A percentile compares a stretch with the other conserved stretches of the same genome.
These are phyloP conservation scores for Tetraodon nigroviridis DNA, from an alignment of 2,113 vertebrate genomes.

Conservation along the genomic window DNA sequence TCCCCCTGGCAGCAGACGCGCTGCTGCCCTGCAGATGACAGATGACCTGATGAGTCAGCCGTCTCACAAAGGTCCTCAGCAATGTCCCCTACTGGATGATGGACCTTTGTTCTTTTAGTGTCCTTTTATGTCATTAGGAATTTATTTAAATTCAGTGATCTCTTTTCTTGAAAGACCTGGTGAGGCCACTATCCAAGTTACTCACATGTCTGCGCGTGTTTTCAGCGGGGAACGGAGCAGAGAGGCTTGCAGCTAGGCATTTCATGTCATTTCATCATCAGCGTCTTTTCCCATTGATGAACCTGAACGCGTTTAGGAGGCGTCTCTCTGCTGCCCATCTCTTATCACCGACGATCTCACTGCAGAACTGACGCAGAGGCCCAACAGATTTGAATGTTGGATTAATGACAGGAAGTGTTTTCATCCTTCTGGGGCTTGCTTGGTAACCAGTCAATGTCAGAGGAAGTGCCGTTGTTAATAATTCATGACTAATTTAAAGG, in stretches of 20 bases:
- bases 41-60: no score
- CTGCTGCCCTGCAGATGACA: no score
- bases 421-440: conserved; percentile 21
- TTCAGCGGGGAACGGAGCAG: conserved; percentile 36
- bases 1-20: no score
- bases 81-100: no score
- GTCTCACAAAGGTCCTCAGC: no score
- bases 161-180: no score
- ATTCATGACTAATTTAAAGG: conserved; percentile 47
- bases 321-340: conserved; percentile 23
- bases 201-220: conserved; percentile 14
- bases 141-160: no score
- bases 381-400: background rate
- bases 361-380: background rate
- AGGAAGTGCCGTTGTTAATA: conserved; percentile 41
- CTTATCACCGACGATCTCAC: conserved; percentile 30
- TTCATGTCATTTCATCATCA: conserved; percentile 73
- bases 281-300: conserved; percentile 29
- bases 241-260: conserved; percentile 30
- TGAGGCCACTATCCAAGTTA: background rate
- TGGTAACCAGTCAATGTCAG: conserved; percentile 38
- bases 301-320: conserved; percentile 25
- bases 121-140: no score
- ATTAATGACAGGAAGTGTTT: conserved; percentile 17
- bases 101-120: no score